Base-by-base conservation (phyloP, 2,888 invertebrate genomes). In the Drosophila sordidula region DNA sequence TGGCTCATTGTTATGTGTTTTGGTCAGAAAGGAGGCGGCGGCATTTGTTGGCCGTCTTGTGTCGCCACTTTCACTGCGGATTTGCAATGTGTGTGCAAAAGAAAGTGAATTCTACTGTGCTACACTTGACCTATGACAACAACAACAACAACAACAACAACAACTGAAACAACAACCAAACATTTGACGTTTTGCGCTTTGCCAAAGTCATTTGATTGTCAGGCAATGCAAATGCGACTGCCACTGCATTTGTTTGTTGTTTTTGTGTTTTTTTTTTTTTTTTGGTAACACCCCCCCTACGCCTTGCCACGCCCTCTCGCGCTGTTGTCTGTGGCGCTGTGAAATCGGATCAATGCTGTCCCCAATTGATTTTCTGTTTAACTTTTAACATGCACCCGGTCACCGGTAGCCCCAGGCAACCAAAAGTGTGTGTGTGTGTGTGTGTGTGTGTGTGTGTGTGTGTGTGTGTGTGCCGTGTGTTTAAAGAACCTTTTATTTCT, bases 41-140 rank as follows among this genome's bases (percentile, higher is more conserved):
- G 62, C 68, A 29, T 18, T 32, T 44, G 44, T 45, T 47, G 18
- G 42, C 63, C 29, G 29, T 29, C 29, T 29, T 29, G 29, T 29
- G 29, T 29, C 29, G 29, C 29, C 84, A 81, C 82, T 82, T 82
- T 82, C 82, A 81, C 82, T 82, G 78, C 70, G 66, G 79, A 79
- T 76, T 82, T 76, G 72, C 62, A 58, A 65, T 59, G 72, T 76
- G 58, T 72, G 72, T 73, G 72, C 65, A 73, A 86, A 78, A 78
- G 87, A 86, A 86, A 86, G 87, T 86, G 87, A 86, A 87, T 87
- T 86, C 81, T 79, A 83, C 85, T 80, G 72, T 81, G 86, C 86
- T 86, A 86, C 85, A 85, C 87, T 86, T 86, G 86, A 86, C 86
- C 86, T 86, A 86, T 87, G 86, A 80, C 86, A 87, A 84, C 80